A percentile compares a stretch with the other conserved stretches of the same genome.
phyloP scores from a whole-genome alignment of 2,888 invertebrate genomes.

The Drosophila meridiana region DNA sequence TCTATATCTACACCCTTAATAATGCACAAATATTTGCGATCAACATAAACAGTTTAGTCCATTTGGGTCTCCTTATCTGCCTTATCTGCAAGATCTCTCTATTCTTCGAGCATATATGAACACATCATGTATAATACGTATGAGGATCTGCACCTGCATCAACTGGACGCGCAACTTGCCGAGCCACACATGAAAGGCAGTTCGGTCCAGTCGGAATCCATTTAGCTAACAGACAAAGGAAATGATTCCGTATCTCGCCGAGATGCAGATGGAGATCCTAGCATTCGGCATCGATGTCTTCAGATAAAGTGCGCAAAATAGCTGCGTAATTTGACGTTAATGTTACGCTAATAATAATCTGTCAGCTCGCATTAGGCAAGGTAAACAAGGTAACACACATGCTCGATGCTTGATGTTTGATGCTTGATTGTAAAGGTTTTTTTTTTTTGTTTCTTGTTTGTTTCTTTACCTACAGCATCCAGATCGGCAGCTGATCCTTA shows the following conservation, averaged over 20 bases:
- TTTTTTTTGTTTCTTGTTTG: neutral
- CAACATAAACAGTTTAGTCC: neutral
- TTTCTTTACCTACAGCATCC: slow-evolving; percentile 22
- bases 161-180: neutral
- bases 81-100: neutral
- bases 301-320: slow-evolving; percentile 78
- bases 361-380: slow-evolving; percentile 76
- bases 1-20: neutral
- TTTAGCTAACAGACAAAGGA: slow-evolving; percentile 19
- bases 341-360: slow-evolving; percentile 83
- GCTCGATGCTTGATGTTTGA: slow-evolving; percentile 17
- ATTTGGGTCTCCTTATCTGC: neutral
- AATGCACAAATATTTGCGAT: neutral
- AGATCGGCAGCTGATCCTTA: slow-evolving; percentile 55
- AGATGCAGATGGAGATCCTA: slow-evolving; percentile 19
- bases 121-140: neutral
- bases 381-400: slow-evolving; percentile 22
- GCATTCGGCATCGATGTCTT: slow-evolving; percentile 38
- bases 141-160: slow-evolving; percentile 23
- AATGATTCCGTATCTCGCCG: slow-evolving; percentile 14
- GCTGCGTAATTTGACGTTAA: slow-evolving; percentile 82
- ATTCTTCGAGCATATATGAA: neutral
- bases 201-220: slow-evolving; percentile 31
- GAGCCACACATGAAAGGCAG: slow-evolving; percentile 16
- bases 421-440: slow-evolving; percentile 18